Evolutionary conservation across 2,797 vertebrate species (phyloP).

Genomic region (Cuniculus paca): DNA sequence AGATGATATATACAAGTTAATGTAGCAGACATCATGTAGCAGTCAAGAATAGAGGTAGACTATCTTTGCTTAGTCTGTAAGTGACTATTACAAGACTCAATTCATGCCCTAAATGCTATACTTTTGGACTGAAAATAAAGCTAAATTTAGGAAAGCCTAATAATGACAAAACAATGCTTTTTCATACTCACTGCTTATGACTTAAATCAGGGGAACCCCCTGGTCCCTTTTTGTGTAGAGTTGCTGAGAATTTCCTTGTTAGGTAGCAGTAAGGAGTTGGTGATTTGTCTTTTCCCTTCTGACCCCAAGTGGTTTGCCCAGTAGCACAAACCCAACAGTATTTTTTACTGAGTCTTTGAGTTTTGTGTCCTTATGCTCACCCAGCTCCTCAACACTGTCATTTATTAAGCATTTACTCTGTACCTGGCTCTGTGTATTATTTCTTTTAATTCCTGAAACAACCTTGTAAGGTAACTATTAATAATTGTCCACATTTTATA

Average conservation of each 20-base stretch:
- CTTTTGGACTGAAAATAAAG: constrained; percentile 66
- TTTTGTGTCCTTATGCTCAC: not conserved
- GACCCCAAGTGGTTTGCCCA: rapidly evolving
- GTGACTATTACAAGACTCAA: constrained; percentile 10
- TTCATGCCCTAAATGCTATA: constrained; percentile 49
- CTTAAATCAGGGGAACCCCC: not conserved
- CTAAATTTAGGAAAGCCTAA: constrained; percentile 49
- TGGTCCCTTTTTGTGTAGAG: not conserved
- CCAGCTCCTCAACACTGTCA: not conserved
- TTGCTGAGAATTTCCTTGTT: not conserved
- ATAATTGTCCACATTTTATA: not conserved
- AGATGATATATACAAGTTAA: not conserved
- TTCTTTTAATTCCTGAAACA: not conserved
- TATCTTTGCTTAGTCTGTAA: constrained; percentile 46
- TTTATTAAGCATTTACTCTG: not conserved
- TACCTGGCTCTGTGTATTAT: not conserved
- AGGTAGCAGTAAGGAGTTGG: not conserved
- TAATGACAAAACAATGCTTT: constrained; percentile 37
- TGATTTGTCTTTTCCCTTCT: not conserved
- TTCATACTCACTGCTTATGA: constrained; percentile 16
- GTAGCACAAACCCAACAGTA: not conserved
- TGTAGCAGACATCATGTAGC: constrained; percentile 16
- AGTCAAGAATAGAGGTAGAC: not conserved
- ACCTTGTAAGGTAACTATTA: not conserved
- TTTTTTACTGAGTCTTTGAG: not conserved